A percentile compares a stretch with the other conserved stretches of the same genome.
Conservation (phyloP, 2,888 invertebrate species). For the Gibbula magus region DNA sequence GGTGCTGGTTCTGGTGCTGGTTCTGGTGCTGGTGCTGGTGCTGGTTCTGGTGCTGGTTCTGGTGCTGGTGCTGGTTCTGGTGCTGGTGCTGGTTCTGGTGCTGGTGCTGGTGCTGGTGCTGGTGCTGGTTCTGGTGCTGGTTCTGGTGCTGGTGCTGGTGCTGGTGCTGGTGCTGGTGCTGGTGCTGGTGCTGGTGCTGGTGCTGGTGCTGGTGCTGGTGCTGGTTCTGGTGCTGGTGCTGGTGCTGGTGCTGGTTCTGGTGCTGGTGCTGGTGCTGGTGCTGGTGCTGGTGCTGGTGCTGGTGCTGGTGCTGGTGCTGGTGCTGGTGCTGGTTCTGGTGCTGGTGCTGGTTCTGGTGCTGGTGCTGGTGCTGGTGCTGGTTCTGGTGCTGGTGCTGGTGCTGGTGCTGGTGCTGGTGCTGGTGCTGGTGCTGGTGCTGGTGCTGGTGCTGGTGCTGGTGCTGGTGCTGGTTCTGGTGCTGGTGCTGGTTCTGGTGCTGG, state of each 20-base stretch:
- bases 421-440: neutral
- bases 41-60: too few relatives aligned
- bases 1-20: too few relatives aligned
- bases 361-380: neutral
- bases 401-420: neutral
- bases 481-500: neutral
- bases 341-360: neutral
- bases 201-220: neutral
- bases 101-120: too few relatives aligned
- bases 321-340: neutral
- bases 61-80: too few relatives aligned
- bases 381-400: neutral
- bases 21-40: too few relatives aligned
- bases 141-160: too few relatives aligned
- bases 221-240: neutral
- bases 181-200: neutral
- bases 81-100: too few relatives aligned
- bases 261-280: neutral
- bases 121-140: too few relatives aligned
- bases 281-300: neutral
- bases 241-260: neutral
- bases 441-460: neutral
- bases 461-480: neutral
- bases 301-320: neutral
- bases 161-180: neutral